Evolutionary conservation across 2,113 vertebrate species (phyloP), one percentile per base, ranked within the genome.

Genomic region (Rostratula benghalensis): DNA sequence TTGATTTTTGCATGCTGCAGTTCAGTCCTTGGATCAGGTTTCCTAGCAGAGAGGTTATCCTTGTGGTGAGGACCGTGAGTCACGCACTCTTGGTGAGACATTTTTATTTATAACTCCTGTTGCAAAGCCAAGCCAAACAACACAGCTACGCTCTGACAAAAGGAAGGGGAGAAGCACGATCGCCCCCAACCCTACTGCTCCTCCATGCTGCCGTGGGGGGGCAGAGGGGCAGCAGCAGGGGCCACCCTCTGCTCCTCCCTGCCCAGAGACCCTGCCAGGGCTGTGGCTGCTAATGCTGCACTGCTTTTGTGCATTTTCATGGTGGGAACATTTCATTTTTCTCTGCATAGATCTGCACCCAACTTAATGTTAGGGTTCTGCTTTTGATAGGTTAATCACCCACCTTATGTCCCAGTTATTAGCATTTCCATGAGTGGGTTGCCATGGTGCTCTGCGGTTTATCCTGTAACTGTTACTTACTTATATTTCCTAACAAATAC

Each of bases 341-440:
- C 77, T 96, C 61, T 82, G 85, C 53, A 73, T 68, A 96, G 70
- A 87, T 95, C 85, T 93, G 92, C 65, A 83, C 79, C 77, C 81
- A 82, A 60, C 51, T 91, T 97, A 97, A 96, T 97, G 78, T 89
- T 95, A 97, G 95, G 93, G 95, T 96, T 97, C 84, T 93, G 95
- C 51, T 96, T 97, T 93, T 75, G 84, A 59, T 95, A 91, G 87
- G 87, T 95, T 97, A 97, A 91, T 97, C 96, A 95, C 90, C 90
- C 92, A 96, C 94, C 93, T 95, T 93, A 71, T 0, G 1, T 94
- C 90, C 95, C 91, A 57, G 3, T 95, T 96, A 97, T 94, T 94
- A 94, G 90, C 94, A 30, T 93, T 96, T 93, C n/a, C 68, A 77
- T 56, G 87, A 94, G 94, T 9, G 7, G n/a, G 96, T 97, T 95